Percentiles rank a stretch among this genome's conserved stretches.
These are phyloP conservation scores for Diarsia brunnea DNA, from an alignment of 2,888 invertebrate species.

Conservation along the genomic window DNA sequence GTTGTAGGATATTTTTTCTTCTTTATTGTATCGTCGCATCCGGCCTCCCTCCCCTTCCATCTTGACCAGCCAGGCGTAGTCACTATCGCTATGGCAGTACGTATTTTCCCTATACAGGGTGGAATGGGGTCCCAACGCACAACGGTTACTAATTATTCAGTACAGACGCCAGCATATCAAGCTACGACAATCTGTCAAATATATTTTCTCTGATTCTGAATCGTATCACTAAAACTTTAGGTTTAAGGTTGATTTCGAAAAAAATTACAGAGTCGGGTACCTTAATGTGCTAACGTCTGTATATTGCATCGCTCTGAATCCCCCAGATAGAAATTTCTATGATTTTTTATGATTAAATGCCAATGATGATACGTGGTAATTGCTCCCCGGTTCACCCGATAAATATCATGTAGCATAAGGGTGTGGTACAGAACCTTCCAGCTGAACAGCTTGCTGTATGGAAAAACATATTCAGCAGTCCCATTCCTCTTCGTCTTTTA, in stretches of 20 bases:
- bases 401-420: background rate
- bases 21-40: background rate
- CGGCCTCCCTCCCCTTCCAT: background rate
- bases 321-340: too few species aligned
- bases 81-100: background rate
- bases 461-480: background rate
- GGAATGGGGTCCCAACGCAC: background rate
- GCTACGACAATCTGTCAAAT: too few species aligned
- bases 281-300: too few species aligned
- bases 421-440: background rate
- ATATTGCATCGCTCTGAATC: too few species aligned
- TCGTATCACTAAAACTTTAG: too few species aligned
- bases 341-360: too few species aligned
- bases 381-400: background rate
- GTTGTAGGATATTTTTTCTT: background rate
- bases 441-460: background rate
- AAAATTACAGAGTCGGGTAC: too few species aligned
- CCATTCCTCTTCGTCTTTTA: too few species aligned
- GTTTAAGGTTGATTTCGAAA: too few species aligned
- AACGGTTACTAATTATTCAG: too few species aligned
- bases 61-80: background rate
- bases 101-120: background rate
- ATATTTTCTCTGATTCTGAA: too few species aligned
- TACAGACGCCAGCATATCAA: too few species aligned
- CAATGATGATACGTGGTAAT: background rate